These are phyloP conservation scores for Dione juno DNA, from an alignment of 2,888 invertebrate genomes.

Conservation along the genomic window DNA sequence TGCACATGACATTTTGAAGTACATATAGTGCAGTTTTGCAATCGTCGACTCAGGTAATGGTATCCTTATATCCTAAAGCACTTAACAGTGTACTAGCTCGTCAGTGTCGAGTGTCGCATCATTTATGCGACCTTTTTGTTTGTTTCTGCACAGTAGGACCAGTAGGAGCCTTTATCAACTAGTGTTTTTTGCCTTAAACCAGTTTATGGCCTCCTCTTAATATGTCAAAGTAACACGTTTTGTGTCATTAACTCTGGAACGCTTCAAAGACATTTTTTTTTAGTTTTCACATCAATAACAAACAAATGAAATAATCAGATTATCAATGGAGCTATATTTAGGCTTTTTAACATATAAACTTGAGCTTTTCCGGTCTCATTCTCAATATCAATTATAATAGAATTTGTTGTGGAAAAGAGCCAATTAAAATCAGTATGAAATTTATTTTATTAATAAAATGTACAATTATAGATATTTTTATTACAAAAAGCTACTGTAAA, in stretches of 20 bases:
- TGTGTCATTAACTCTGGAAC: conserved; percentile 67
- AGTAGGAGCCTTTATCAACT: conserved; percentile 52
- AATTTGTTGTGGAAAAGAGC: no score
- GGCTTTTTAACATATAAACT: neutral
- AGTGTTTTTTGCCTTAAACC: conserved; percentile 65
- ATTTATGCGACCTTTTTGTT: conserved; percentile 70
- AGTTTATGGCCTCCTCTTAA: conserved; percentile 72
- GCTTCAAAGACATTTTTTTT: conserved; percentile 49
- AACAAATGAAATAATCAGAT: conserved; percentile 13
- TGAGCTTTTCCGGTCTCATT: neutral
- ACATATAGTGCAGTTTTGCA: no score
- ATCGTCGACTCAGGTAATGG: conserved; percentile 41
- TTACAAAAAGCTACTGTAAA: neutral
- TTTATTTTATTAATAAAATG: neutral
- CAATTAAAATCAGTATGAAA: no score
- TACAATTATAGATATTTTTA: neutral
- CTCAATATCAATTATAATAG: no score
- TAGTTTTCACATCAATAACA: conserved; percentile 1
- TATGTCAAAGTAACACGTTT: conserved; percentile 76
- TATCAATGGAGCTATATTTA: neutral
- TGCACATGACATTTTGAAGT: no score
- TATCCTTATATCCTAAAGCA: conserved; percentile 51
- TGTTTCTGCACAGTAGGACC: conserved; percentile 60
- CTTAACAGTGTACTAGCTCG: conserved; percentile 58
- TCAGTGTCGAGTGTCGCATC: conserved; percentile 58